phyloP scores from a whole-genome alignment of 2,888 invertebrate species.

The Hyposoter didymator region DNA sequence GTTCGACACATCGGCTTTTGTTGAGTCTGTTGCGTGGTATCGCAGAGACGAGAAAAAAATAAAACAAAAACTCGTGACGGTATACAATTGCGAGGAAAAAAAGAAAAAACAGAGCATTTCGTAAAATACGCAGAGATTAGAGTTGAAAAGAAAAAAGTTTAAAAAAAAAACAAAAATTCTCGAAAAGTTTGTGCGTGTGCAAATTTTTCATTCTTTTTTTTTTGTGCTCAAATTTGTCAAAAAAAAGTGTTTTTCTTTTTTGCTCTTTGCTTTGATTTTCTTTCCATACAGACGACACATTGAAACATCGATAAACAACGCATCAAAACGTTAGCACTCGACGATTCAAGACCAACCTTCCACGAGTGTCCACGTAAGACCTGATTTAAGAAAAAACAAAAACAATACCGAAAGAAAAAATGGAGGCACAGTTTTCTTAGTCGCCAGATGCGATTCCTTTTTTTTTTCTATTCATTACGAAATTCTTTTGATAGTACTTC shows the following conservation, averaged over 20 bases:
- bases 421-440: constrained; percentile 77
- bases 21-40: constrained; percentile 23
- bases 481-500: background rate
- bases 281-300: constrained; percentile 43
- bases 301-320: constrained; percentile 71
- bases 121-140: constrained; percentile 20
- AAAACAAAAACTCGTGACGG: constrained; percentile 33
- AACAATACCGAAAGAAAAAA: constrained; percentile 73
- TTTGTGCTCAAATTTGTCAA: background rate
- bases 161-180: constrained; percentile 7
- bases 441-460: constrained; percentile 42
- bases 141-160: constrained; percentile 3
- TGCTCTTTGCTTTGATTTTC: background rate
- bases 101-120: constrained; percentile 37
- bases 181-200: constrained; percentile 19
- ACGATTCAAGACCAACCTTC: constrained; percentile 87
- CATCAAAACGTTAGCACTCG: constrained; percentile 81
- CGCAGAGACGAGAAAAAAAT: constrained; percentile 10
- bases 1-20: constrained; percentile 45
- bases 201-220: background rate
- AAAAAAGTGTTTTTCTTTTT: background rate
- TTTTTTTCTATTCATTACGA: background rate
- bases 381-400: constrained; percentile 79
- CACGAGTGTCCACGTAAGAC: constrained; percentile 88
- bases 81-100: constrained; percentile 21